Percentiles rank a stretch among this genome's conserved stretches.
phyloP scores from a whole-genome alignment of 2,797 vertebrate genomes.

The Enteromius thamalakanensis region DNA sequence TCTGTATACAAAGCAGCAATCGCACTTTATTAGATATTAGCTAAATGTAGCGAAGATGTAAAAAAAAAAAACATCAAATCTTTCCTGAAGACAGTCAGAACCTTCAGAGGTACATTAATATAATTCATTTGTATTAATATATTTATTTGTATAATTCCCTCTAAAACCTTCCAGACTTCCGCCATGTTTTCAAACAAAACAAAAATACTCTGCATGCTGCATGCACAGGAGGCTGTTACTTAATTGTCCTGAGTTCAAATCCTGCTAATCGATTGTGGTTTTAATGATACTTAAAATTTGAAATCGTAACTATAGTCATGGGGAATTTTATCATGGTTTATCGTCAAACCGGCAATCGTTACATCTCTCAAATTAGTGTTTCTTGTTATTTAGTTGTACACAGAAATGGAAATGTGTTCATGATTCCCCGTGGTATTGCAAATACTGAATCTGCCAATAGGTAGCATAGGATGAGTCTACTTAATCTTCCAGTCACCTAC shows the following conservation, averaged over 20 bases:
- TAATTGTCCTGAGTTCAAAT: not conserved
- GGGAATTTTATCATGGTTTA: not conserved
- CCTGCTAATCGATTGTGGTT: not conserved
- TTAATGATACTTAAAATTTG: not conserved
- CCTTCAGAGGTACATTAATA: not conserved
- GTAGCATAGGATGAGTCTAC: slow-evolving; percentile 41
- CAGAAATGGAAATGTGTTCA: slow-evolving; percentile 35
- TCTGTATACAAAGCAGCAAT: not conserved
- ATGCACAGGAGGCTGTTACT: not conserved
- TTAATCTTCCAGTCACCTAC: slow-evolving; percentile 33
- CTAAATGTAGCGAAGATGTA: not conserved
- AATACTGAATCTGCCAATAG: slow-evolving; percentile 24
- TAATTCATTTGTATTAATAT: not conserved
- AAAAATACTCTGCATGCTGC: not conserved
- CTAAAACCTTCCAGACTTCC: not conserved
- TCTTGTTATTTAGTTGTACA: not conserved
- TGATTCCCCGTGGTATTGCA: slow-evolving; percentile 1
- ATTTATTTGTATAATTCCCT: not conserved
- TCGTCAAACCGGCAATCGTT: not conserved
- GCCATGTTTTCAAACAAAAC: not conserved
- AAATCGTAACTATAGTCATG: not conserved
- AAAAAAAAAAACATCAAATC: not conserved
- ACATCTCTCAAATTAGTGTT: not conserved
- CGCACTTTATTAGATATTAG: not conserved
- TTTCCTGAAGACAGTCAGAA: not conserved